phyloP scores from a whole-genome alignment of 2,113 vertebrate genomes.

The Rhodinocichla rosea region DNA sequence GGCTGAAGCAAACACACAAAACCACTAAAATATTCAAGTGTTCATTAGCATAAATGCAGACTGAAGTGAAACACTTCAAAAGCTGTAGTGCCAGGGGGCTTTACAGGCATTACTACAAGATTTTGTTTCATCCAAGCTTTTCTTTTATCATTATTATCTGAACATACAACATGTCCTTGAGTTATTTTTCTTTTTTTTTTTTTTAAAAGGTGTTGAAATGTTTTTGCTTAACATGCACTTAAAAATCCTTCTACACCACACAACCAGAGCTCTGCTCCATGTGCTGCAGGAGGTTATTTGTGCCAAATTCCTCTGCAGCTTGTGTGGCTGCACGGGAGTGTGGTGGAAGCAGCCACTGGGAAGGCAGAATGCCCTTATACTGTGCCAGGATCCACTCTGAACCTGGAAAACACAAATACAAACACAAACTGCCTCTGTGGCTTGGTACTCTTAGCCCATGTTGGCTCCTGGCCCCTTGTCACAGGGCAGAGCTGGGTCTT shows the following conservation, averaged over 20 bases:
- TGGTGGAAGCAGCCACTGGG: neutral
- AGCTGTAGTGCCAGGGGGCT: neutral
- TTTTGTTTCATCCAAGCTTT: neutral
- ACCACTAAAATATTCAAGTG: neutral
- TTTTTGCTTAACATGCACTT: neutral
- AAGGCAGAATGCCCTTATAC: neutral
- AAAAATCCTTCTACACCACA: neutral
- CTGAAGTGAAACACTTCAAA: neutral
- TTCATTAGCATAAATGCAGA: neutral
- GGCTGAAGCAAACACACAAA: neutral
- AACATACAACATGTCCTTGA: neutral
- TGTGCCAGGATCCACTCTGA: rapidly evolving
- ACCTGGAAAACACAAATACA: neutral
- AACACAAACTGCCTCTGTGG: neutral
- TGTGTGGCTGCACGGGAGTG: rapidly evolving
- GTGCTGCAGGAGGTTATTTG: neutral
- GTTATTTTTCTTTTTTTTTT: neutral
- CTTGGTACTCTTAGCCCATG: rapidly evolving
- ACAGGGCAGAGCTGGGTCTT: neutral
- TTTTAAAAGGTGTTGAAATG: neutral
- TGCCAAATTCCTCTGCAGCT: neutral
- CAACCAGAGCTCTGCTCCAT: neutral
- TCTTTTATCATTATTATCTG: neutral
- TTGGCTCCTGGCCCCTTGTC: neutral
- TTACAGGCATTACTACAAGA: neutral